Conservation (phyloP, 2,113 vertebrate species). For the Alethe diademata region DNA sequence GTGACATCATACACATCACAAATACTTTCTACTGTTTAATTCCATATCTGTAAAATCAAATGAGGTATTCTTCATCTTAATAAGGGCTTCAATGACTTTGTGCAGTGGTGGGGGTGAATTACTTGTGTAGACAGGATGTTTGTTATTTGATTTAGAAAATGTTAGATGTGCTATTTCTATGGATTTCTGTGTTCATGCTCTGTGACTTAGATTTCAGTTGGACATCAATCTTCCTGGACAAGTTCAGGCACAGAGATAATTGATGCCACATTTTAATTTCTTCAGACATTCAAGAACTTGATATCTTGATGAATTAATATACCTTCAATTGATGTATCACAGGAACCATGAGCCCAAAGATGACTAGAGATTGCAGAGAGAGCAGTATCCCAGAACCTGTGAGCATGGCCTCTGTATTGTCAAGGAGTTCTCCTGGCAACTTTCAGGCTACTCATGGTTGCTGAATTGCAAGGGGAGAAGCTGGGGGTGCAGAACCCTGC, state of each 20-base stretch:
- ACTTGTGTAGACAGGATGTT: background rate
- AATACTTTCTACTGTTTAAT: background rate
- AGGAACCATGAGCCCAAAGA: background rate
- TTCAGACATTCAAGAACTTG: background rate
- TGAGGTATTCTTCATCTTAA: background rate
- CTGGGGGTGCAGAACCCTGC: background rate
- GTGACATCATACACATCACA: background rate
- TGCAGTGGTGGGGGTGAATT: background rate
- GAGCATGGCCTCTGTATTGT: background rate
- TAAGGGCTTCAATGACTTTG: background rate
- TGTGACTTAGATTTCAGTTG: background rate
- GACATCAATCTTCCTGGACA: background rate
- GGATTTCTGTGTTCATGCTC: background rate
- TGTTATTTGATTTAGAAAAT: background rate
- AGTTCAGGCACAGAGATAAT: background rate
- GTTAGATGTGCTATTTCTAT: background rate
- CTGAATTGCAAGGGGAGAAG: background rate
- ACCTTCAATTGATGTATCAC: background rate
- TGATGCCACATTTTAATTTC: background rate
- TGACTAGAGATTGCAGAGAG: background rate
- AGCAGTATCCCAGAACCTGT: background rate
- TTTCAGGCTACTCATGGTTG: background rate
- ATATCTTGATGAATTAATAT: background rate
- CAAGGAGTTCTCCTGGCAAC: fast-evolving
- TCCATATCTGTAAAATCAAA: background rate